Conservation (phyloP, 2,113 vertebrate species). For the Pangasianodon gigas region DNA sequence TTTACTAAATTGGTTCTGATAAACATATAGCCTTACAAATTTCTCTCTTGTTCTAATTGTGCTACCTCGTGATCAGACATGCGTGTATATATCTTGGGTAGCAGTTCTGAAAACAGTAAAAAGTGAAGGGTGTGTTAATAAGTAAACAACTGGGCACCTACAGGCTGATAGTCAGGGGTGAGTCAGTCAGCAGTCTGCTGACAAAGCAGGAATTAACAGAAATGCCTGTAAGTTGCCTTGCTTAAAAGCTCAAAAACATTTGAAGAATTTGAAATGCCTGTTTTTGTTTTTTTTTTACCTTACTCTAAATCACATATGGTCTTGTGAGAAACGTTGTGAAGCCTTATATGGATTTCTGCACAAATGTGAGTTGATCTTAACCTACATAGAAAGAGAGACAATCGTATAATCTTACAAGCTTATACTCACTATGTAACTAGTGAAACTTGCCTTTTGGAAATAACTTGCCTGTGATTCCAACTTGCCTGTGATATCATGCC, state of each 20-base stretch:
- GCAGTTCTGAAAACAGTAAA: background rate
- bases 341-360: background rate
- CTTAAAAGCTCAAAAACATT: background rate
- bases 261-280: background rate
- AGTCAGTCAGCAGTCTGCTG: constrained; percentile 3
- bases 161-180: background rate
- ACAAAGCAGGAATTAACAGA: background rate
- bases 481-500: background rate
- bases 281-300: background rate
- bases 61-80: background rate
- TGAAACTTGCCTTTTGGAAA: background rate
- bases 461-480: background rate
- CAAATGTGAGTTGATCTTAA: background rate
- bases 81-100: background rate
- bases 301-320: background rate
- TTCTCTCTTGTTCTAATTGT: background rate
- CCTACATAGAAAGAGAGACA: background rate
- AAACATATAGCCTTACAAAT: background rate
- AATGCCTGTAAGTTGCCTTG: background rate
- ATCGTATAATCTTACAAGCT: background rate
- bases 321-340: background rate
- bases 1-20: background rate
- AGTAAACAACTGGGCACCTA: background rate
- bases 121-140: constrained; percentile 10
- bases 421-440: background rate